These are phyloP conservation scores for Diarsia brunnea DNA, from an alignment of 2,888 invertebrate species.

Conservation along the genomic window DNA sequence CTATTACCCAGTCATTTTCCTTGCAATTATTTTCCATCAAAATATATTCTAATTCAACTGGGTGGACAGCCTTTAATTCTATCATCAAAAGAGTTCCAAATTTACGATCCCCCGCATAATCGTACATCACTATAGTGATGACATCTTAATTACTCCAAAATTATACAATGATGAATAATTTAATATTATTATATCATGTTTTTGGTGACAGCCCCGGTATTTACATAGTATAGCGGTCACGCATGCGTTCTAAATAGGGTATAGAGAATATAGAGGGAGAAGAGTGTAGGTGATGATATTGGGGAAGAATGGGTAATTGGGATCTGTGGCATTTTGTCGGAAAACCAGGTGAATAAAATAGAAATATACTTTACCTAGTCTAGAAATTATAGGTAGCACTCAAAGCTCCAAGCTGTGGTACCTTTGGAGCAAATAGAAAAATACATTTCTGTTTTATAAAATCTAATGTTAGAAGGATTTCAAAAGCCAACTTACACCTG, in stretches of 20 bases:
- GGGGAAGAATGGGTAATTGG: background rate
- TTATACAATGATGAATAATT: conserved; percentile 59
- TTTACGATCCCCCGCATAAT: conserved; percentile 47
- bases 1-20: background rate
- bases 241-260: conserved; percentile 11
- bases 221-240: conserved; percentile 50
- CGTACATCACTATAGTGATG: conserved; percentile 48
- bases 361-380: background rate
- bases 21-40: conserved; percentile 6
- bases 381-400: background rate
- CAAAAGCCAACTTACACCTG: conserved; percentile 79
- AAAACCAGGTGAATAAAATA: background rate
- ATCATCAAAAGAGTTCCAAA: conserved; percentile 45
- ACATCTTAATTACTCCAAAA: conserved; percentile 55
- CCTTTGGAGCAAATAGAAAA: background rate
- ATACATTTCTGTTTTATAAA: background rate
- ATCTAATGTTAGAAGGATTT: conserved; percentile 37
- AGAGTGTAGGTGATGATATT: background rate
- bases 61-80: conserved; percentile 42
- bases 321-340: background rate
- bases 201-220: conserved; percentile 40
- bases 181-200: conserved; percentile 47
- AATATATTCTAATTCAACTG: conserved; percentile 23
- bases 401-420: background rate
- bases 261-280: background rate